These are phyloP conservation scores for Daktulosphaira vitifoliae DNA, from an alignment of 1,140 invertebrate species.

Conservation along the genomic window DNA sequence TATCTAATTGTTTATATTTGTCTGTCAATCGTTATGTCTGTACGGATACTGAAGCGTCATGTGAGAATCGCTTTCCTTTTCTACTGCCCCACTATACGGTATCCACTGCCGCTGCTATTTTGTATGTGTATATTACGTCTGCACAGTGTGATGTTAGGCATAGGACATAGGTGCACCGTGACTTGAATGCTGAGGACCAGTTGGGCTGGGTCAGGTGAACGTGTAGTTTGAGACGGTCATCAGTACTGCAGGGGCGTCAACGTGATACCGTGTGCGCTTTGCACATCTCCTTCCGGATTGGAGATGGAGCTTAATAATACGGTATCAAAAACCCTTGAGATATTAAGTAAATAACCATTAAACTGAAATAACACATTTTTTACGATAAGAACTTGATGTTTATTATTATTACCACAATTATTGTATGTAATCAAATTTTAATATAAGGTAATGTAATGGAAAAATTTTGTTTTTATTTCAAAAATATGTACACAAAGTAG, in stretches of 20 bases:
- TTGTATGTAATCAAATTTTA: too few species aligned
- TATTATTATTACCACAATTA: too few species aligned
- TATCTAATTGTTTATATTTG: slow-evolving; percentile 31
- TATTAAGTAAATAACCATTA: too few species aligned
- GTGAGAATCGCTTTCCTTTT: slow-evolving; percentile 29
- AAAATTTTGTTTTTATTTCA: too few species aligned
- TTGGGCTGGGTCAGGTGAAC: slow-evolving; percentile 33
- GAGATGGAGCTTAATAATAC: too few species aligned
- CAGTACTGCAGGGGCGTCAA: not conserved
- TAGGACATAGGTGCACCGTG: slow-evolving; percentile 15
- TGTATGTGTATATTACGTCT: slow-evolving; percentile 20
- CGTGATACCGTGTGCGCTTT: too few species aligned
- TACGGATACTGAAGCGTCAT: slow-evolving; percentile 31
- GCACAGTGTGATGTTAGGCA: not conserved
- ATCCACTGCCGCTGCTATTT: not conserved
- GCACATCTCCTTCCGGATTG: too few species aligned
- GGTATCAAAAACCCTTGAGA: too few species aligned
- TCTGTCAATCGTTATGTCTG: slow-evolving; percentile 27
- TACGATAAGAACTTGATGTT: too few species aligned
- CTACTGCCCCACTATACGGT: slow-evolving; percentile 23
- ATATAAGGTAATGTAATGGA: too few species aligned
- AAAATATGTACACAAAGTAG: too few species aligned
- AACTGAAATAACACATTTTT: too few species aligned
- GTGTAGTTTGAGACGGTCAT: slow-evolving; percentile 2
- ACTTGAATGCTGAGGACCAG: slow-evolving; percentile 28